Percentiles rank a stretch among this genome's conserved stretches.
phyloP scores from a whole-genome alignment of 1,140 invertebrate species.

The Babylonia areolata region DNA sequence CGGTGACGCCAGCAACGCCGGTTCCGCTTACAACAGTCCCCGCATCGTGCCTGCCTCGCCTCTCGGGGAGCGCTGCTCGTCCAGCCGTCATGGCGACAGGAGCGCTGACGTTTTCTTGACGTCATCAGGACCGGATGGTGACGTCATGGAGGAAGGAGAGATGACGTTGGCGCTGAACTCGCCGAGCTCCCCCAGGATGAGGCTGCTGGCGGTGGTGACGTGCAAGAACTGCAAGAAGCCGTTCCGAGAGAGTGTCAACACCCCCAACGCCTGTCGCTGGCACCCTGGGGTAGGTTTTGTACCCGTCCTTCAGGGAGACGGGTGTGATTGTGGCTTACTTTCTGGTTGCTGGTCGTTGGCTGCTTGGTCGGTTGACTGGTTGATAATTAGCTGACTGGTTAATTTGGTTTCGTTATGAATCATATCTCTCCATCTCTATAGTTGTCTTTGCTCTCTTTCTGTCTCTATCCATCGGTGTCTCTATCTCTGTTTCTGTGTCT shows the following conservation, averaged over 20 bases:
- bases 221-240: conserved; percentile 57
- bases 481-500: too few species aligned
- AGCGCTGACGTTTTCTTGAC: background rate
- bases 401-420: too few species aligned
- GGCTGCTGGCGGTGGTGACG: conserved; percentile 29
- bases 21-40: background rate
- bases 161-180: conserved; percentile 16
- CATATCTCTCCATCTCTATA: too few species aligned
- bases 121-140: background rate
- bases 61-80: background rate
- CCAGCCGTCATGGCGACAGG: background rate
- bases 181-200: conserved; percentile 45
- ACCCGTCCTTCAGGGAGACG: too few species aligned
- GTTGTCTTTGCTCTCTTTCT: too few species aligned
- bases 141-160: background rate
- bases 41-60: background rate
- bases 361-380: too few species aligned
- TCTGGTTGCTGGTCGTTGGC: background rate
- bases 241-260: conserved; percentile 52
- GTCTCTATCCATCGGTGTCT: too few species aligned
- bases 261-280: conserved; percentile 54
- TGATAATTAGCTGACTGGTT: too few species aligned
- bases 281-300: conserved; percentile 56
- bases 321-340: background rate
- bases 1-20: background rate